Percentiles rank a stretch among this genome's conserved stretches.
These are phyloP conservation scores for Cryptus viduatorius DNA, from an alignment of 2,888 invertebrate genomes.

Conservation along the genomic window DNA sequence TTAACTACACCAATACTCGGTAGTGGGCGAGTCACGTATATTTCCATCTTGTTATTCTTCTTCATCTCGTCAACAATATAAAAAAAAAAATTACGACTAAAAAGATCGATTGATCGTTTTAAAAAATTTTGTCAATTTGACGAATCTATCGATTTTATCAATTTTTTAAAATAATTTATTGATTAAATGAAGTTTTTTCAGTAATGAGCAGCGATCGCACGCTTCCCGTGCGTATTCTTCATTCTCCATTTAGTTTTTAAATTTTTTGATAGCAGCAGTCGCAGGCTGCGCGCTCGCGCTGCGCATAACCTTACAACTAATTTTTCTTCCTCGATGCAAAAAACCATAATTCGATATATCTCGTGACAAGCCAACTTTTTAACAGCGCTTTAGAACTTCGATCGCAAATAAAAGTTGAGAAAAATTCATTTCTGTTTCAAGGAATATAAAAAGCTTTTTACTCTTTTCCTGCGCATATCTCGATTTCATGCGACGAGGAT, in stretches of 20 bases:
- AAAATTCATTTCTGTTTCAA: too few relatives aligned
- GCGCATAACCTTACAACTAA: too few relatives aligned
- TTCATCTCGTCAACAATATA: not conserved
- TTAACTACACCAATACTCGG: slow-evolving; percentile 4
- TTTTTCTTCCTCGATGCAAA: too few relatives aligned
- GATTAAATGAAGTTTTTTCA: not conserved
- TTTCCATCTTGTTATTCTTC: slow-evolving; percentile 36
- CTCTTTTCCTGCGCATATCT: not conserved
- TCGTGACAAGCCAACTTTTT: too few relatives aligned
- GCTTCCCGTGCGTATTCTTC: too few relatives aligned
- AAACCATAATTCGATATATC: too few relatives aligned
- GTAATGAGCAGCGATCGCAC: too few relatives aligned
- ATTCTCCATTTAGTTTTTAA: too few relatives aligned
- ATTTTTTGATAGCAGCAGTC: too few relatives aligned
- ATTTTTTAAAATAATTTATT: not conserved
- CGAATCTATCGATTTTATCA: not conserved
- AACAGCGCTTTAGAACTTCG: too few relatives aligned
- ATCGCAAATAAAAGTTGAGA: too few relatives aligned
- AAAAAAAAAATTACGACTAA: not conserved
- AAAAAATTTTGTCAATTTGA: not conserved
- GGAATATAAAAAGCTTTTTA: not conserved
- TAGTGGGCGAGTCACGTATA: not conserved
- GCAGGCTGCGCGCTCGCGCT: too few relatives aligned
- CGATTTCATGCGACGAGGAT: not conserved
- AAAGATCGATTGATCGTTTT: not conserved